These are phyloP conservation scores for Picathartes gymnocephalus DNA, from an alignment of 2,113 vertebrate genomes.

Conservation along the genomic window DNA sequence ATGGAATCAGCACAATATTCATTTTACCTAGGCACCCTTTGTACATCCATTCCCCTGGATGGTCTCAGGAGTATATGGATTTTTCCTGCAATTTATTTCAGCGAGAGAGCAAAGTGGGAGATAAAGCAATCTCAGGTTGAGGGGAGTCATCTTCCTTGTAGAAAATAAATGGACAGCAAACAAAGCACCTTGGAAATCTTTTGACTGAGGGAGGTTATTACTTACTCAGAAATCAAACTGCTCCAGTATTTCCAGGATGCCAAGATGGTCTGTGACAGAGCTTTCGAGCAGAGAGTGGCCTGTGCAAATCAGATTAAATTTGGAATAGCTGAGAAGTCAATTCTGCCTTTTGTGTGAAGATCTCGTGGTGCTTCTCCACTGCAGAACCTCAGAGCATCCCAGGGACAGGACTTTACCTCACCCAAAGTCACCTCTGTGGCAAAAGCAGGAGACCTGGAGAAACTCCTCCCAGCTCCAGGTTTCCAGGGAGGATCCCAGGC, in stretches of 20 bases:
- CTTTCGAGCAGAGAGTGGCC: neutral
- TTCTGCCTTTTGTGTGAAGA: neutral
- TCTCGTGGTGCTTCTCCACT: neutral
- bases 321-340: neutral
- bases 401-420: neutral
- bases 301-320: neutral
- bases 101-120: neutral
- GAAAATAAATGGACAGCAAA: neutral
- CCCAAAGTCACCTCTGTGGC: neutral
- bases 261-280: neutral
- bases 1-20: neutral
- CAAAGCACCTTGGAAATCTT: neutral
- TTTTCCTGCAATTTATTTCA: neutral
- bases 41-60: neutral
- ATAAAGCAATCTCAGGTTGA: neutral
- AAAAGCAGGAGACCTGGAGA: neutral
- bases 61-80: neutral
- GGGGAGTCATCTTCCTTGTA: neutral
- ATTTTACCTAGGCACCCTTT: neutral
- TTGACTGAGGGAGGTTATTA: neutral
- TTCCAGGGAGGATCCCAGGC: neutral
- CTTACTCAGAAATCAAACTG: neutral
- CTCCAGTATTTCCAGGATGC: neutral
- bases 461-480: neutral
- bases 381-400: neutral